Evolutionary conservation across 1,140 invertebrate species (phyloP), one percentile per base, ranked within the genome.

Genomic region (Gryon sp.): DNA sequence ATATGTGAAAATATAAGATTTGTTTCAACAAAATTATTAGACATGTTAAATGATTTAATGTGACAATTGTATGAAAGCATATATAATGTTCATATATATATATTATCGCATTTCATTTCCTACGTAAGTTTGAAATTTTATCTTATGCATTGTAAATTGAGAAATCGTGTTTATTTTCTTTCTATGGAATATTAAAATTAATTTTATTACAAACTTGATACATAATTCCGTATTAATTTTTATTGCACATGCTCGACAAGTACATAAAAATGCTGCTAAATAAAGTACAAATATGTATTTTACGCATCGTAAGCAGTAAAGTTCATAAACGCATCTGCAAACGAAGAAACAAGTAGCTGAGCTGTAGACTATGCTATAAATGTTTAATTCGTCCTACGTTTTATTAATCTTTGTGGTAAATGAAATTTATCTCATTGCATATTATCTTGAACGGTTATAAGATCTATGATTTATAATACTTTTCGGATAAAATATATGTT

Each of bases 251-350:
- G 32, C 46, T 63, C 7, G 19, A 5, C 26, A 14, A 50, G 52
- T 28, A 59, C 43, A 50, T 50, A 57, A 59, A 59, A 69, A 69
- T 59, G 28, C 50, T 41, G 43, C 19, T 69, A 69, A 69, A 50
- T 59, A 59, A 59, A 50, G 53, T 59, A 41, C 43, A 57, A 69
- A 60, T 69, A 69, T 52, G 53, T 59, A 60, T 59, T 28, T 60
- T 59, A 16, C 40, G 18, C 38, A 7, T 20, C 45, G 26, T 30
- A 68, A 40, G 40, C 41, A 48, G 24, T 57, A 32, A 45, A 60
- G 43, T 60, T 59, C 45, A 69, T 69, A 69, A 69, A 59, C 14
- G 34, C 11, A 60, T 12, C 8, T 60, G 43, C 36, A 43, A 69
- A 60, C 28, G 28, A 26, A 52, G 32, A 60, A 52, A 60, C 45